Percentiles rank a stretch among this genome's conserved stretches.
Conservation (phyloP, 2,797 vertebrate species). For the Pogoniulus pusillus region DNA sequence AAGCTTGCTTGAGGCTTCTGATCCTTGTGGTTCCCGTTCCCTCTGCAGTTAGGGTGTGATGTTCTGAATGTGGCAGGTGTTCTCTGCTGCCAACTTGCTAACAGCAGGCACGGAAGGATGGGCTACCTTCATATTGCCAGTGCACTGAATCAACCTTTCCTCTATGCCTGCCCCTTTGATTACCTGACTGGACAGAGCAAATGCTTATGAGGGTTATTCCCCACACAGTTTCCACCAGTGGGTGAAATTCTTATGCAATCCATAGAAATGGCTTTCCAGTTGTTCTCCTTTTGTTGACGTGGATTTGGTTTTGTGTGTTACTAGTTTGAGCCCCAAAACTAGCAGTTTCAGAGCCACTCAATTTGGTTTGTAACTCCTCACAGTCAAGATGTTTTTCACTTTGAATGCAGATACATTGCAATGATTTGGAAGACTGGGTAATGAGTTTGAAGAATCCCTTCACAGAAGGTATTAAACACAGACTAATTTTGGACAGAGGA, state of each 20-base stretch:
- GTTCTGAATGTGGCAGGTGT: neutral
- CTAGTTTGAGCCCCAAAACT: neutral
- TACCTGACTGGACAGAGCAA: neutral
- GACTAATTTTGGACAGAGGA: neutral
- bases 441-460: neutral
- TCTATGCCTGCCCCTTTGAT: neutral
- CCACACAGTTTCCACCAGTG: neutral
- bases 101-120: neutral
- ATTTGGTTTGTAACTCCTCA: neutral
- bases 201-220: neutral
- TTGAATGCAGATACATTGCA: neutral
- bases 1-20: neutral
- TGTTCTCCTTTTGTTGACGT: neutral
- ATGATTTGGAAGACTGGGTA: neutral
- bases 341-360: neutral
- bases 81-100: neutral
- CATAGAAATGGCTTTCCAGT: neutral
- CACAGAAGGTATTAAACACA: neutral
- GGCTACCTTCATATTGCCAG: neutral
- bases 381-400: accelerated
- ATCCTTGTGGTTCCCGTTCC: neutral
- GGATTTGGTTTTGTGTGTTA: neutral
- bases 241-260: neutral
- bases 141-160: neutral
- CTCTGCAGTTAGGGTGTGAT: neutral